Evolutionary conservation across 2,113 vertebrate genomes (phyloP).

Genomic region (Camelus dromedarius): DNA sequence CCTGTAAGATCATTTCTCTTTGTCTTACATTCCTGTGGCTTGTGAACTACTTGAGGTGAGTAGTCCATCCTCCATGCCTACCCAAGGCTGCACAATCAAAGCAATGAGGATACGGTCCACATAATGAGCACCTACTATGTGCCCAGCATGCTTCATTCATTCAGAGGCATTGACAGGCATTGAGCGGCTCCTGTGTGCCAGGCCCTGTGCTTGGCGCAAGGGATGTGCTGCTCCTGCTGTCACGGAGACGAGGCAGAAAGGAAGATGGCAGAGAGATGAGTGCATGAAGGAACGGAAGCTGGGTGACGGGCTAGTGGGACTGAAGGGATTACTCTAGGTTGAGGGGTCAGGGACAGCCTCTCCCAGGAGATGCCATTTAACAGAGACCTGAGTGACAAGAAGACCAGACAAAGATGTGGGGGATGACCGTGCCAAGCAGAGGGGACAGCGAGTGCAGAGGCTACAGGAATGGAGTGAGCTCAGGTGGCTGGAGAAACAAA

Average conservation of each 20-base stretch:
- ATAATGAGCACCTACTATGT: not conserved
- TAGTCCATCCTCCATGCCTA: not conserved
- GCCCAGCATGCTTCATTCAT: not conserved
- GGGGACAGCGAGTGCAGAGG: not conserved
- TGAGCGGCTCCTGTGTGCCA: not conserved
- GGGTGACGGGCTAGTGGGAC: not conserved
- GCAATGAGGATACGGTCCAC: not conserved
- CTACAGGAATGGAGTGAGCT: fast-evolving
- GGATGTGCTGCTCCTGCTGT: not conserved
- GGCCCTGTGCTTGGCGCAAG: not conserved
- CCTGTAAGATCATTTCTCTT: not conserved
- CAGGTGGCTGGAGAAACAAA: not conserved
- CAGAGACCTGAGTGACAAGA: not conserved
- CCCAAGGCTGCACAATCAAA: not conserved
- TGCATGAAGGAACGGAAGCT: not conserved
- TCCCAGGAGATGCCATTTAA: not conserved
- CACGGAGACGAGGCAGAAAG: not conserved
- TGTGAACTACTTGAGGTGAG: not conserved
- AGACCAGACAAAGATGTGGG: not conserved
- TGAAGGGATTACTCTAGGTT: not conserved
- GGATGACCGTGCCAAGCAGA: not conserved
- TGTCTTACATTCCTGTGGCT: not conserved
- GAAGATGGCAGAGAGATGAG: not conserved
- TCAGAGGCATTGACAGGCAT: not conserved
- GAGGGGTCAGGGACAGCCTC: not conserved